Evolutionary conservation across 2,797 vertebrate species (phyloP).

Genomic region (Chiloscyllium punctatum): DNA sequence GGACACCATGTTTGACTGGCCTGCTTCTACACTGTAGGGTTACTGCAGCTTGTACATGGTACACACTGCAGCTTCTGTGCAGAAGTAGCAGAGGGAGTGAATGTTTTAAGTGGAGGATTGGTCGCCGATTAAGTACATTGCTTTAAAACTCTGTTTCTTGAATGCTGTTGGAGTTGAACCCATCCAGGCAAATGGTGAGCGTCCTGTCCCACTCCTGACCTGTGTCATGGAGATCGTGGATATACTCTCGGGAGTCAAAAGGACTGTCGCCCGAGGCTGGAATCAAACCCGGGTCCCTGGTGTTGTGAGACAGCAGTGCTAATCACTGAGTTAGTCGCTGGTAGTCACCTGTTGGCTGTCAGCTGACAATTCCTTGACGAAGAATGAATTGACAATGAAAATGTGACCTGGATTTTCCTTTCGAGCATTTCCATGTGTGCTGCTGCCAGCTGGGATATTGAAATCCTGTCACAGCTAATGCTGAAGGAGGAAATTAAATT

Average conservation of each 20-base stretch:
- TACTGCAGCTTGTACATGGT: not conserved
- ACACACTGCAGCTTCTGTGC: not conserved
- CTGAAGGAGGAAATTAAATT: slow-evolving; percentile 2
- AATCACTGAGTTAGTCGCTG: too few species aligned
- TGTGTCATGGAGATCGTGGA: not conserved
- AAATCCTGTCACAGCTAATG: not conserved
- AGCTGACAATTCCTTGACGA: not conserved
- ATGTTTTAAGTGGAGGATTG: not conserved
- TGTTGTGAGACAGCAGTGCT: not conserved
- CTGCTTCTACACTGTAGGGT: too few species aligned
- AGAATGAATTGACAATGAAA: not conserved
- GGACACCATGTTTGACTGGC: too few species aligned
- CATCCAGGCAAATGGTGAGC: not conserved
- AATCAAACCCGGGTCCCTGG: too few species aligned
- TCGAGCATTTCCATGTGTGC: not conserved
- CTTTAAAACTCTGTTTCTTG: not conserved
- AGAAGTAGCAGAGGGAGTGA: not conserved
- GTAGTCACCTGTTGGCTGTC: not conserved
- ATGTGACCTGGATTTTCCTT: not conserved
- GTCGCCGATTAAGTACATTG: not conserved
- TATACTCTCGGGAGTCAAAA: not conserved
- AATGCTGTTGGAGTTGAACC: not conserved
- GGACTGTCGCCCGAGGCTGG: not conserved
- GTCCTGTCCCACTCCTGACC: not conserved
- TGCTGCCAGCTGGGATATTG: not conserved